Percentiles rank a stretch among this genome's conserved stretches.
These are phyloP conservation scores for Hirudo medicinalis DNA, from an alignment of 1,140 invertebrate genomes.

Conservation along the genomic window DNA sequence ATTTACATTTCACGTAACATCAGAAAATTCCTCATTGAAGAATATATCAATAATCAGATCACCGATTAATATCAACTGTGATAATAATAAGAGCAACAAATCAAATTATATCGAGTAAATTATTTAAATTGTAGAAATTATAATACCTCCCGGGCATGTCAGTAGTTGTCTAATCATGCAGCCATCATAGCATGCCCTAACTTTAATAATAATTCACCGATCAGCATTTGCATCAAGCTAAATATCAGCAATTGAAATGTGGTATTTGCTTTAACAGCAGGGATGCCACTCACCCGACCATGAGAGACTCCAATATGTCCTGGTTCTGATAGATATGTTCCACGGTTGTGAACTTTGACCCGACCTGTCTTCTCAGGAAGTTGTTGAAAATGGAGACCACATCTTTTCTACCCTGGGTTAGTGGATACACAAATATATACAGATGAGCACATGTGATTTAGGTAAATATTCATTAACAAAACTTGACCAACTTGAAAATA, in stretches of 20 bases:
- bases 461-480: neutral
- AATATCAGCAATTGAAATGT: constrained; percentile 33
- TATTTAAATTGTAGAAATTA: too few species aligned
- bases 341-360: constrained; percentile 87
- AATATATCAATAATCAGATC: too few species aligned
- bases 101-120: too few species aligned
- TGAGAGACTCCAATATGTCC: constrained; percentile 88
- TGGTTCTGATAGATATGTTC: constrained; percentile 96
- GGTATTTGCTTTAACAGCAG: neutral
- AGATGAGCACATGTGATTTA: neutral
- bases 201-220: too few species aligned
- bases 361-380: constrained; percentile 90
- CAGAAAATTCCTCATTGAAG: too few species aligned
- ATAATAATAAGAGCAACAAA: too few species aligned
- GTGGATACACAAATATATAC: constrained; percentile 21
- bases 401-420: constrained; percentile 81
- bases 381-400: constrained; percentile 98
- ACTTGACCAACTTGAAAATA: neutral
- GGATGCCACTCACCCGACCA: constrained; percentile 63
- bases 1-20: too few species aligned
- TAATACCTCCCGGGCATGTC: too few species aligned
- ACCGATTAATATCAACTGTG: too few species aligned
- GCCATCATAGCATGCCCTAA: too few species aligned
- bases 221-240: too few species aligned
- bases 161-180: too few species aligned